phyloP scores from a whole-genome alignment of 2,888 invertebrate genomes.

The Drosophila phalerata region DNA sequence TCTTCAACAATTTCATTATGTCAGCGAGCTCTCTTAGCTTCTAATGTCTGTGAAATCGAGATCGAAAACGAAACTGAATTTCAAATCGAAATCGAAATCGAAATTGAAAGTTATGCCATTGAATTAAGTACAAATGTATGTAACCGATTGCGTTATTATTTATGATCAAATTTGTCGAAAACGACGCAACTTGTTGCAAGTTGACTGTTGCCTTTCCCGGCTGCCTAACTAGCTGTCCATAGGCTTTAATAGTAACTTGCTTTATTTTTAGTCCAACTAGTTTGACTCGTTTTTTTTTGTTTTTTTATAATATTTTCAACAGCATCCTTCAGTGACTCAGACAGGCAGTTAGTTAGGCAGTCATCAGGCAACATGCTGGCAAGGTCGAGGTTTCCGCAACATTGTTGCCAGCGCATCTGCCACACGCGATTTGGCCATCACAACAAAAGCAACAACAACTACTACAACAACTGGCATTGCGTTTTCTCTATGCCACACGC shows the following conservation, averaged over 20 bases:
- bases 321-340: slow-evolving; percentile 55
- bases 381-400: slow-evolving; percentile 66
- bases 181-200: slow-evolving; percentile 33
- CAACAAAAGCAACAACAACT: slow-evolving; percentile 6
- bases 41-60: slow-evolving; percentile 41
- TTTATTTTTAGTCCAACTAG: slow-evolving; percentile 65
- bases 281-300: slow-evolving; percentile 67
- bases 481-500: slow-evolving; percentile 67
- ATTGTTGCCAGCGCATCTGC: slow-evolving; percentile 55
- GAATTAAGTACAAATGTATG: slow-evolving; percentile 17
- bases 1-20: slow-evolving; percentile 27
- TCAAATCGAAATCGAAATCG: slow-evolving; percentile 52
- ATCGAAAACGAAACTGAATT: slow-evolving; percentile 41
- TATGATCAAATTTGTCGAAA: slow-evolving; percentile 50
- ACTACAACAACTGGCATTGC: slow-evolving; percentile 26
- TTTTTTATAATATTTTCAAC: slow-evolving; percentile 26
- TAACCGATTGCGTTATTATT: slow-evolving; percentile 58
- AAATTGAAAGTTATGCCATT: slow-evolving; percentile 64
- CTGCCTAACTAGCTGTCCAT: slow-evolving; percentile 11
- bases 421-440: slow-evolving; percentile 55
- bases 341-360: neutral
- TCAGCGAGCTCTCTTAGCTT: slow-evolving; percentile 14
- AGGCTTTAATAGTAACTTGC: slow-evolving; percentile 50
- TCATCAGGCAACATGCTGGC: slow-evolving; percentile 23
- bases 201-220: slow-evolving; percentile 34